A percentile compares a stretch with the other conserved stretches of the same genome.
phyloP scores from a whole-genome alignment of 2,113 vertebrate species.

The Pagrus major region DNA sequence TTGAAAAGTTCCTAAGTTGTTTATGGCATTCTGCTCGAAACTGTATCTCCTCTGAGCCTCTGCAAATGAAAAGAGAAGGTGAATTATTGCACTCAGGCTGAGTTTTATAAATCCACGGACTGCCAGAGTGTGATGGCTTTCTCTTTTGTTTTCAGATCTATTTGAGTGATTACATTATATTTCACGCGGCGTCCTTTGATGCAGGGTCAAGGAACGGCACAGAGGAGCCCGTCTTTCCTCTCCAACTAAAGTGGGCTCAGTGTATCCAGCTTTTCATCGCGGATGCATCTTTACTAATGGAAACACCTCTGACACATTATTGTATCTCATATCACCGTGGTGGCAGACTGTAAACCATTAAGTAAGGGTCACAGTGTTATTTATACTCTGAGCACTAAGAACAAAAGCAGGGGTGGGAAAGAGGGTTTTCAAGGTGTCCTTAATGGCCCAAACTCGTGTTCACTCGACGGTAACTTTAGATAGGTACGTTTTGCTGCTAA shows the following conservation, averaged over 20 bases:
- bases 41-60: constrained; percentile 24
- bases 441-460: constrained; percentile 52
- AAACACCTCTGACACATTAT: constrained; percentile 73
- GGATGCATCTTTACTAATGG: constrained; percentile 75
- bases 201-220: constrained; percentile 64
- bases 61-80: constrained; percentile 51
- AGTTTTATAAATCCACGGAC: constrained; percentile 31
- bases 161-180: constrained; percentile 64
- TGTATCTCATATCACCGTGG: constrained; percentile 75
- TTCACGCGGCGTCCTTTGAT: constrained; percentile 60
- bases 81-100: constrained; percentile 42
- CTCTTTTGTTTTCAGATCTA: constrained; percentile 64
- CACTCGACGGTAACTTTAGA: constrained; percentile 37
- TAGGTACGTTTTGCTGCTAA: constrained; percentile 37
- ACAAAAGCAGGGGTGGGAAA: constrained; percentile 11
- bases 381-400: constrained; percentile 64
- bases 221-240: constrained; percentile 29
- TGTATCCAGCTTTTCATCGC: constrained; percentile 69
- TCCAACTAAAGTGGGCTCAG: constrained; percentile 64
- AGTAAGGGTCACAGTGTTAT: constrained; percentile 63
- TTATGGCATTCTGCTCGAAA: constrained; percentile 29
- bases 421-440: constrained; percentile 68
- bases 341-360: constrained; percentile 74
- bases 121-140: constrained; percentile 58
- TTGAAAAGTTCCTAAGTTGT: constrained; percentile 47